Conservation (phyloP, 37 sponge, comb jelly and placozoan species). For the Lycopodina hypogea region DNA sequence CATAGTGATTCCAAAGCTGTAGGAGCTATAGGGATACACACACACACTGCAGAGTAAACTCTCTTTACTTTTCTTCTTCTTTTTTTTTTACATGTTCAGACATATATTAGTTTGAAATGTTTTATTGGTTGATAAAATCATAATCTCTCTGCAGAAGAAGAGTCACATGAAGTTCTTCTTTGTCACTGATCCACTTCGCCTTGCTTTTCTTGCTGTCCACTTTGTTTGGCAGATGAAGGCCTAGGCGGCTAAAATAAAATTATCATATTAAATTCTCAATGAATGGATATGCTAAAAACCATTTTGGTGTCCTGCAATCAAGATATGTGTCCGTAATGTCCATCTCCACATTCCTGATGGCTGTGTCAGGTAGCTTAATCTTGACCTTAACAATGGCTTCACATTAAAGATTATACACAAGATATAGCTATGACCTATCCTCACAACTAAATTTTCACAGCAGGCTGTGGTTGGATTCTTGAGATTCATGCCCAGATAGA, state of each 20-base stretch:
- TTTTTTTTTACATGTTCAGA: too few species aligned
- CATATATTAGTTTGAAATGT: background rate
- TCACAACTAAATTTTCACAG: conserved; percentile 83
- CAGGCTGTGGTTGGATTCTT: conserved; percentile 81
- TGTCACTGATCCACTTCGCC: conserved; percentile 73
- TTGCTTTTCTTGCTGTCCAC: conserved; percentile 70
- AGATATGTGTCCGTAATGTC: conserved; percentile 76
- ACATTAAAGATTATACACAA: background rate
- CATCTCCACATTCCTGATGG: conserved; percentile 62
- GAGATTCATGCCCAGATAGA: conserved; percentile 86
- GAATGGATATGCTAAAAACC: conserved; percentile 21
- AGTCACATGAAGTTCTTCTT: conserved; percentile 59
- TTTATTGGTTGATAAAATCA: conserved; percentile 68
- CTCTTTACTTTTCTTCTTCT: too few species aligned
- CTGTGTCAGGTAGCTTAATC: conserved; percentile 67
- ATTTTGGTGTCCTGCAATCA: conserved; percentile 67
- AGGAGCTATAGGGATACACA: too few species aligned
- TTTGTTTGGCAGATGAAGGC: conserved; percentile 78
- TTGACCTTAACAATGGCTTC: conserved; percentile 34
- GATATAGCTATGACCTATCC: background rate
- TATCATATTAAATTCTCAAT: background rate
- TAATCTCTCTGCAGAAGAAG: conserved; percentile 70
- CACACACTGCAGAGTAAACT: too few species aligned
- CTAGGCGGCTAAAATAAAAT: conserved; percentile 53
- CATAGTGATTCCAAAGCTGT: too few species aligned